phyloP scores from a whole-genome alignment of 2,113 vertebrate species.

The Turnix velox region DNA sequence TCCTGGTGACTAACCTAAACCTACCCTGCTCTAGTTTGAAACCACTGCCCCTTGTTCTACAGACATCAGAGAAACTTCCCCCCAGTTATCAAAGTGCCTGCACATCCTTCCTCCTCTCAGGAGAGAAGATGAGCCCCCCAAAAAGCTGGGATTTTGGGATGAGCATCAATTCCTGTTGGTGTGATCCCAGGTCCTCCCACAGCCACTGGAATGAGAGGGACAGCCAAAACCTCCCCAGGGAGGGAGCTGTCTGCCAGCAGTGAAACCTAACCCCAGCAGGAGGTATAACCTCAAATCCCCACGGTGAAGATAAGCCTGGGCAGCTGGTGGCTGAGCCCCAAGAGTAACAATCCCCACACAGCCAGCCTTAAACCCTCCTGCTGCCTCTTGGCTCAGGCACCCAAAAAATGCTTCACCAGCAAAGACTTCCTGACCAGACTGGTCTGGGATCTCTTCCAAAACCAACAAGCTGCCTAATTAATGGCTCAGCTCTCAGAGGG shows the following conservation, averaged over 20 bases:
- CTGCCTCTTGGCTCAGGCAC: background rate
- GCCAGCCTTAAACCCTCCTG: background rate
- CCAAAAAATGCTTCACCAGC: background rate
- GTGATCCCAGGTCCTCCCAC: background rate
- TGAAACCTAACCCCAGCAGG: background rate
- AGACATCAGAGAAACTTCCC: background rate
- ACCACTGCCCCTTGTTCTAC: too few relatives aligned
- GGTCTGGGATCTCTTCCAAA: background rate
- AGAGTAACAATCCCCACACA: accelerated
- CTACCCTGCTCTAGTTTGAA: too few relatives aligned
- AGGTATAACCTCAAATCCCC: background rate
- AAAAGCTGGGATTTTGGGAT: background rate
- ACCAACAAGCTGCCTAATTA: background rate
- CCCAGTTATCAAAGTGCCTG: background rate
- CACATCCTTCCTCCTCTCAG: background rate
- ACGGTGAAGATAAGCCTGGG: background rate
- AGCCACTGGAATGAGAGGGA: background rate
- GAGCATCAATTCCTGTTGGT: background rate
- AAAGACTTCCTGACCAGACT: background rate
- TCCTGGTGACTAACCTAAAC: too few relatives aligned
- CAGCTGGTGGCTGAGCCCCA: background rate
- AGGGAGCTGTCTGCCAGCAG: background rate
- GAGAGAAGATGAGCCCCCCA: background rate
- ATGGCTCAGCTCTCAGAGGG: background rate
- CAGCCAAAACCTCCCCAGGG: background rate